Evolutionary conservation across 2,888 invertebrate species (phyloP), one percentile per base, ranked within the genome.

Genomic region (Biston stratarius): DNA sequence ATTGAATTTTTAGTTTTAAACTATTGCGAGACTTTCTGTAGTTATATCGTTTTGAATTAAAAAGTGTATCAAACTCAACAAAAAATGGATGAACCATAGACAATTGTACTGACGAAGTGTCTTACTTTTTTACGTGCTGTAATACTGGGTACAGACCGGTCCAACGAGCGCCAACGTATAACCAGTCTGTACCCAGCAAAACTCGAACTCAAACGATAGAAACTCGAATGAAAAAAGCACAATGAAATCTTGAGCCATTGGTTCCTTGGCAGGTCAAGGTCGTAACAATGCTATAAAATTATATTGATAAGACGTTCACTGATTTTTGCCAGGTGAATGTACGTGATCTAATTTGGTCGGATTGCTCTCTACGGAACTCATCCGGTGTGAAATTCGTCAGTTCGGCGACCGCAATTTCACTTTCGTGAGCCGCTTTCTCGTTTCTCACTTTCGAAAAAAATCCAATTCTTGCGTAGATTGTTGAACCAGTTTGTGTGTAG

Each of bases 391-490:
- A 89, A 85, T 88, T 88, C 86, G 88, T 87, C 77, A 84, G 84
- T 83, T 82, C 83, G 79, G 79, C 85, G 85, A 84, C 87, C 86
- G 89, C 87, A 88, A 88, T 86, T 87, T 89, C 88, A 87, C 89
- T 90, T 89, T 89, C 88, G 82, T 84, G 82, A 77, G 81, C 83
- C 79, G 86, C 90, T 89, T 90, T 89, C 89, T 86, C 84, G 80
- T 83, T 86, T 87, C 82, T 86, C 87, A 84, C 90, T 90, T 90
- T 90, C 90, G 85, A 88, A 89, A 86, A 83, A 83, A 86, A 79
- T 81, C 75, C 79, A 81, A 82, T 81, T 82, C 78, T 78, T 81
- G 81, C 81, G 79, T 78, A 77, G 80, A 82, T 79, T 78, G 67
- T 66, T 64, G 55, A 79, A 85, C 84, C 83, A 77, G 83, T 86